These are phyloP conservation scores for Notiomystis cincta DNA, from an alignment of 2,113 vertebrate genomes.

Conservation along the genomic window DNA sequence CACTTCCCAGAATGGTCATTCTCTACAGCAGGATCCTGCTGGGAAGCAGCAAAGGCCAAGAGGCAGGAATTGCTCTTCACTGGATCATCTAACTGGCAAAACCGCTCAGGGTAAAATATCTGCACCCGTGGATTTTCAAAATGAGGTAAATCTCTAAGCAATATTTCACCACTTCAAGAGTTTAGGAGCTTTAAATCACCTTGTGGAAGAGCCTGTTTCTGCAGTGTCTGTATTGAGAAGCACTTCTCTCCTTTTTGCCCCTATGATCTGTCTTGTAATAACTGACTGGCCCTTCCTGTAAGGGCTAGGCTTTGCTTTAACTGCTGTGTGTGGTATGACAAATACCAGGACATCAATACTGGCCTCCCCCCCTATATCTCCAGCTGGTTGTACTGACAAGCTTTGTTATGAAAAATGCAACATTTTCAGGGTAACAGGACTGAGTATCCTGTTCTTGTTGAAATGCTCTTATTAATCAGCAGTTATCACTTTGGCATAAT, in stretches of 20 bases:
- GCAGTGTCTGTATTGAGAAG: background rate
- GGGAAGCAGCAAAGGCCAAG: too few species aligned
- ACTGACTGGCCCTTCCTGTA: background rate
- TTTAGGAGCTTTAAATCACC: background rate
- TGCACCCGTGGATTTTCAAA: too few species aligned
- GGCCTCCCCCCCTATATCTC: background rate
- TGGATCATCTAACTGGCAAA: too few species aligned
- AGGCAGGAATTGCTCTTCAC: too few species aligned
- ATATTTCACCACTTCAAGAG: background rate
- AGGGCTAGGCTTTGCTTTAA: background rate
- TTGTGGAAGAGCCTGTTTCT: background rate
- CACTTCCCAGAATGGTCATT: too few species aligned
- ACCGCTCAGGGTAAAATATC: too few species aligned
- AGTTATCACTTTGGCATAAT: background rate
- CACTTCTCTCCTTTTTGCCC: background rate
- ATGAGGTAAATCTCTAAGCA: background rate
- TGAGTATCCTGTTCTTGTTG: background rate
- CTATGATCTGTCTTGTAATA: rapidly evolving
- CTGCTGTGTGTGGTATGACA: background rate
- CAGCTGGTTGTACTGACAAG: background rate
- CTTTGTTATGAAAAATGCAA: background rate
- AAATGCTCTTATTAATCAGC: background rate
- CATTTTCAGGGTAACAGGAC: background rate
- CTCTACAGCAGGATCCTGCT: too few species aligned
- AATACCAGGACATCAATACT: background rate